Percentiles rank a stretch among this genome's conserved stretches.
These are phyloP conservation scores for Electrona antarctica DNA, from an alignment of 2,113 vertebrate genomes.

Conservation along the genomic window DNA sequence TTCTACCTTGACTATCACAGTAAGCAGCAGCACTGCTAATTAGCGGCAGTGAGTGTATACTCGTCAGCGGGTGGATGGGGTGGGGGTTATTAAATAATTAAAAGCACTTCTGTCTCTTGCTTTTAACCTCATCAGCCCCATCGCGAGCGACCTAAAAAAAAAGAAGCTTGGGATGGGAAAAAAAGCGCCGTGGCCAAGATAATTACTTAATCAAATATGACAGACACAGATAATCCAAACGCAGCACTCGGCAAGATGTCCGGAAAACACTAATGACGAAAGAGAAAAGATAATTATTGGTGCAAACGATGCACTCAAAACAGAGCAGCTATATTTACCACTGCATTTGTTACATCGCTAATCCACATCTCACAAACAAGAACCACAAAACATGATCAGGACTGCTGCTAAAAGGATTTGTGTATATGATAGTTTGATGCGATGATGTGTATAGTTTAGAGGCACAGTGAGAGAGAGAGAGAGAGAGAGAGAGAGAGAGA, in stretches of 20 bases:
- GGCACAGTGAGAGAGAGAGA: constrained; percentile 23
- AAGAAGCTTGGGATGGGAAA: constrained; percentile 36
- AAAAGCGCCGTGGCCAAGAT: constrained; percentile 43
- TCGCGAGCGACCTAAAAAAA: constrained; percentile 30
- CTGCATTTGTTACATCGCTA: constrained; percentile 12
- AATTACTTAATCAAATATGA: constrained; percentile 72
- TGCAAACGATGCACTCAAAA: constrained; percentile 29
- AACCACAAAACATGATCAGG: constrained; percentile 19
- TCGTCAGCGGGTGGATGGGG: constrained; percentile 18
- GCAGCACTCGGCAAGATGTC: constrained; percentile 41
- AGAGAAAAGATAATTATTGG: constrained; percentile 49
- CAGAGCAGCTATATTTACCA: constrained; percentile 30
- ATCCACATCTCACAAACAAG: constrained; percentile 22
- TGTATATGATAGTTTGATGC: constrained; percentile 21
- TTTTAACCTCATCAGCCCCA: constrained; percentile 66
- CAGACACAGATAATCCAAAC: constrained; percentile 46
- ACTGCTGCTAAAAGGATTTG: constrained; percentile 13
- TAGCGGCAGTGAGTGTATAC: constrained; percentile 60
- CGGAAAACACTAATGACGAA: constrained; percentile 32
- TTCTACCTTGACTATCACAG: constrained; percentile 45
- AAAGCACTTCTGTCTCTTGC: constrained; percentile 51
- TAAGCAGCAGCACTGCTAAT: constrained; percentile 65
- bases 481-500: constrained; percentile 1
- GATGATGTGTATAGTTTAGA: constrained; percentile 35
- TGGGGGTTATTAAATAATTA: constrained; percentile 72